Evolutionary conservation across 2,113 vertebrate genomes (phyloP), one percentile per base, ranked within the genome.

Genomic region (Lophochroa leadbeateri): DNA sequence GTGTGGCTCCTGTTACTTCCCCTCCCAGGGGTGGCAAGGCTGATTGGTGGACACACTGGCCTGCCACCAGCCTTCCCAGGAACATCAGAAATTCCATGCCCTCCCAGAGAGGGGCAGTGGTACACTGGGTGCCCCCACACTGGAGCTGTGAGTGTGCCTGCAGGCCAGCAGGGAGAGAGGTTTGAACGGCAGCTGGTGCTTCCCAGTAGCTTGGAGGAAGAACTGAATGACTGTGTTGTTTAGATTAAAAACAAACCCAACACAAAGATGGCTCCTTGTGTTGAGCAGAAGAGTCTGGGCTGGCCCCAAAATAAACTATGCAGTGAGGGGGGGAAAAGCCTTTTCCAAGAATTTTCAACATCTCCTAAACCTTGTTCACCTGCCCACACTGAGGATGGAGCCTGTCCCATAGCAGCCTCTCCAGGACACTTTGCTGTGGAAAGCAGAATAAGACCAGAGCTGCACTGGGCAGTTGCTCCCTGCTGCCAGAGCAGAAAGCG

Each of bases 401-500:
- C 35, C 49, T 50, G 9, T 37, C 27, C 82, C 20, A 28, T 3
- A 11, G 43, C 44, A 64, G 39, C 25, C 49, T 82, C n/a, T 31
- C 13, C 5, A 28, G 49, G 67, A 8, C 49, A 46, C 16, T 49
- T 81, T 7, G 7, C 5, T 39, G 3, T 6, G 41, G 47, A n/a
- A 64, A 70, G 14, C 0, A 0, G 4, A 11, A 0, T 8, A 17
- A 60, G 41, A 89, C 37, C 77, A 63, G 78, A 86, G 92, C 57
- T 95, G 92, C 52, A 47, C n/a, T 52, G 28, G 18, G 41, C 74
- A 82, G 39, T 49, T 74, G n/a, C 39, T 91, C 85, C 28, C 41
- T 67, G 24, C 31, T 82, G 29, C 77, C 57, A 64, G 83, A 93
- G 67, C 68, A 94, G 86, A 77, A 79, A 78, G 50, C 35, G 68